Percentiles rank a stretch among this genome's conserved stretches.
phyloP scores from a whole-genome alignment of 2,888 invertebrate species.

The Mycalesis mineus region DNA sequence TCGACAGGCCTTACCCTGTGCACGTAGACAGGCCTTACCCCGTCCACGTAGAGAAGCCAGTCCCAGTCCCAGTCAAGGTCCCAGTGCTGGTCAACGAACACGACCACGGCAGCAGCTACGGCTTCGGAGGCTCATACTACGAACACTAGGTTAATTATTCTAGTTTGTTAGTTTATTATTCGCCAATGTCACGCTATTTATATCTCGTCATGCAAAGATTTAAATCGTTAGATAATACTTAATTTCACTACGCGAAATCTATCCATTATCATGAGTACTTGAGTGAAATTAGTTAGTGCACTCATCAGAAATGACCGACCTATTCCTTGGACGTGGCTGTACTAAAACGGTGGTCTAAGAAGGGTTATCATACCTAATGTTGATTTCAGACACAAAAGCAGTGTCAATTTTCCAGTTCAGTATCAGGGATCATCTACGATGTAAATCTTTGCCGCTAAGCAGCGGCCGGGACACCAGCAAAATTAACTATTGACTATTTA shows the following conservation, averaged over 20 bases:
- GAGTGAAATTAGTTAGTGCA: background rate
- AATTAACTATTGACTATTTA: conserved; percentile 57
- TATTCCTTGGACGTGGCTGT: background rate
- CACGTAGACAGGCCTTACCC: conserved; percentile 69
- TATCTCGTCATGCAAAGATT: conserved; percentile 44
- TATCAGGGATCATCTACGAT: background rate
- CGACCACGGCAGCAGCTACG: conserved; percentile 30
- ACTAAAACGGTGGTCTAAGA: background rate
- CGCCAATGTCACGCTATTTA: conserved; percentile 52
- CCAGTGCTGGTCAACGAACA: conserved; percentile 56
- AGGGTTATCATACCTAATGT: background rate
- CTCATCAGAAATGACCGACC: background rate
- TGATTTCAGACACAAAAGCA: background rate
- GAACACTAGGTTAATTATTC: conserved; percentile 57
- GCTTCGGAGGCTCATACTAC: conserved; percentile 45
- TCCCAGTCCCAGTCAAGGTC: conserved; percentile 77
- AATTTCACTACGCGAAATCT: background rate
- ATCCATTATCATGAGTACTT: background rate
- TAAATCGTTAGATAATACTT: background rate
- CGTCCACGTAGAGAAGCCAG: conserved; percentile 74
- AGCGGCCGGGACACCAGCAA: conserved; percentile 66
- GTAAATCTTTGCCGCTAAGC: conserved; percentile 24
- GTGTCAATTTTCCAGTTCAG: background rate
- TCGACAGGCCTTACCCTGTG: conserved; percentile 82
- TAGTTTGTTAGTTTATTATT: conserved; percentile 50